Conservation (phyloP, 2,888 invertebrate species). For the Ochropacha duplaris region DNA sequence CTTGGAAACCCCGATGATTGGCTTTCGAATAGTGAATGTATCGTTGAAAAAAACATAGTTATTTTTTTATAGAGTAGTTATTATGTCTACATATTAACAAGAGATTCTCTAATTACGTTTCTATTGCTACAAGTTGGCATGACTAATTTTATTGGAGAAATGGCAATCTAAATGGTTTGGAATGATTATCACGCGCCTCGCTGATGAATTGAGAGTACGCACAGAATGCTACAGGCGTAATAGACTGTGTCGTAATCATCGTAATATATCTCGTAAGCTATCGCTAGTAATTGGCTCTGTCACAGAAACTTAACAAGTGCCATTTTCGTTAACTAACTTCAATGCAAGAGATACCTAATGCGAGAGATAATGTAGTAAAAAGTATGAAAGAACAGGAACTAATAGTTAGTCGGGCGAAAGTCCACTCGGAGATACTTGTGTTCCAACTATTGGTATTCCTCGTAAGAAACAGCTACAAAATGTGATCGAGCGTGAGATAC, state of each 20-base stretch:
- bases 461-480: conserved; percentile 42
- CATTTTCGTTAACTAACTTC: background rate
- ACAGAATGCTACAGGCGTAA: conserved; percentile 29
- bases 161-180: conserved; percentile 37
- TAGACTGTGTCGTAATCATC: conserved; percentile 32
- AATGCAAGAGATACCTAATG: background rate
- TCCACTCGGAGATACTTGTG: conserved; percentile 31
- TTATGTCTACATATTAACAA: conserved; percentile 41
- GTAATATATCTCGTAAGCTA: conserved; percentile 27
- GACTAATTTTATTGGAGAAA: conserved; percentile 47
- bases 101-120: conserved; percentile 38
- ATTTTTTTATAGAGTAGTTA: conserved; percentile 21
- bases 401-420: conserved; percentile 18
- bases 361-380: conserved; percentile 2
- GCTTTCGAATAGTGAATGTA: background rate
- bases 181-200: conserved; percentile 31
- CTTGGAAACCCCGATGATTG: conserved; percentile 22
- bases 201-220: conserved; percentile 21
- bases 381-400: conserved; percentile 16
- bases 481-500: conserved; percentile 50
- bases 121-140: conserved; percentile 42
- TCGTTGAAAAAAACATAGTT: conserved; percentile 20
- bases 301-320: conserved; percentile 23
- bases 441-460: conserved; percentile 54
- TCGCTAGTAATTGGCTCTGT: conserved; percentile 28